Percentiles rank a stretch among this genome's conserved stretches.
Evolutionary conservation across 1,140 invertebrate species (phyloP).

Genomic region (Sitobion miscanthi): DNA sequence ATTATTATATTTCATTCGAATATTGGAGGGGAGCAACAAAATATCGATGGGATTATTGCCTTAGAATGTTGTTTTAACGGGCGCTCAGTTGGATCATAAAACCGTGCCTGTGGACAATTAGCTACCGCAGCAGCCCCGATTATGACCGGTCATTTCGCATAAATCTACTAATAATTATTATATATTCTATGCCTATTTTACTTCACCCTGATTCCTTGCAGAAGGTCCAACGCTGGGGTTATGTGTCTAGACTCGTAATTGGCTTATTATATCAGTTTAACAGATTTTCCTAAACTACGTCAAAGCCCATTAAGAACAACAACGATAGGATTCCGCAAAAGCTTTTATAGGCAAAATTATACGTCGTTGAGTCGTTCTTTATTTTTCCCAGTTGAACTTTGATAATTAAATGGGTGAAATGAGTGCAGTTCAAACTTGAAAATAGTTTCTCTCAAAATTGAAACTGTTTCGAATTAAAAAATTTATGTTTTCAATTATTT

Average conservation of each 20-base stretch:
- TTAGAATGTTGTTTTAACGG: slow-evolving; percentile 48
- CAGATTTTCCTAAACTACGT: slow-evolving; percentile 11
- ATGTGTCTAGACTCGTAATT: slow-evolving; percentile 30
- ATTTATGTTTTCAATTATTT: neutral
- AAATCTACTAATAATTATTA: slow-evolving; percentile 37
- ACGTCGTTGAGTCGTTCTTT: neutral
- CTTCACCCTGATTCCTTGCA: neutral
- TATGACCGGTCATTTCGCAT: slow-evolving; percentile 40
- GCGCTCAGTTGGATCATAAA: neutral
- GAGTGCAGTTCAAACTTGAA: neutral
- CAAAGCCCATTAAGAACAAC: neutral
- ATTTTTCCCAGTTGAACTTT: neutral
- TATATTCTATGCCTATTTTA: neutral
- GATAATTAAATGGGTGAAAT: neutral
- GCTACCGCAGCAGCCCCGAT: neutral
- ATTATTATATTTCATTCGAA: slow-evolving; percentile 40
- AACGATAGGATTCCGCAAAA: neutral
- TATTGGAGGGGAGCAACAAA: neutral
- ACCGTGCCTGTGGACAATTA: slow-evolving; percentile 42
- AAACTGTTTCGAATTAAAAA: neutral
- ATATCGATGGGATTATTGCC: slow-evolving; percentile 55
- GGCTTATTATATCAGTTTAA: slow-evolving; percentile 19
- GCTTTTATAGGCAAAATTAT: neutral
- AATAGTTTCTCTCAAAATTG: neutral
- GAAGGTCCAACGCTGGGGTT: neutral